These are phyloP conservation scores for Riptortus pedestris DNA, from an alignment of 1,140 invertebrate species.

Conservation along the genomic window DNA sequence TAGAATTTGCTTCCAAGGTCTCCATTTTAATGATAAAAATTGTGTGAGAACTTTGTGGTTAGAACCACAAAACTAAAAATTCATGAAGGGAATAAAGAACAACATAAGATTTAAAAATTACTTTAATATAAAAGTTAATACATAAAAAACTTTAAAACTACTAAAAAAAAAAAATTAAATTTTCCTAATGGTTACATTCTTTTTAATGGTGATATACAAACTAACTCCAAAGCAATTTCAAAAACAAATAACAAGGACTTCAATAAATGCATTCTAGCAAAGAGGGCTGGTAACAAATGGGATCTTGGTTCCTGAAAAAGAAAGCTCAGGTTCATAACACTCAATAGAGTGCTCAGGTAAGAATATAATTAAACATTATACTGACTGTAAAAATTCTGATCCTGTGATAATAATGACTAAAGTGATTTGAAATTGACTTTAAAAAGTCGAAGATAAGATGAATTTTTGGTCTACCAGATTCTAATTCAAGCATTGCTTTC, in stretches of 20 bases:
- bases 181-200: too few relatives aligned
- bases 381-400: constrained; percentile 53
- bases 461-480: constrained; percentile 40
- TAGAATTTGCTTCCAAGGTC: too few relatives aligned
- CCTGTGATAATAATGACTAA: constrained; percentile 60
- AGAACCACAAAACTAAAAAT: too few relatives aligned
- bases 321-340: constrained; percentile 25
- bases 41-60: too few relatives aligned
- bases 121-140: too few relatives aligned
- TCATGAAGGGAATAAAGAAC: too few relatives aligned
- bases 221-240: constrained; percentile 42
- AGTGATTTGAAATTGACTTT: constrained; percentile 46
- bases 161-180: too few relatives aligned
- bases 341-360: background rate
- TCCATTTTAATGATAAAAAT: too few relatives aligned
- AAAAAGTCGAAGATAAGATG: constrained; percentile 54
- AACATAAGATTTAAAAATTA: too few relatives aligned
- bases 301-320: constrained; percentile 44
- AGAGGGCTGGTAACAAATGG: constrained; percentile 50
- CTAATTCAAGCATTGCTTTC: constrained; percentile 40
- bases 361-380: constrained; percentile 26
- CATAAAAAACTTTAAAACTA: too few relatives aligned
- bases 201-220: constrained; percentile 2
- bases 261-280: constrained; percentile 55
- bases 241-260: constrained; percentile 50